These are phyloP conservation scores for Patella vulgata DNA, from an alignment of 1,140 invertebrate genomes.

Conservation along the genomic window DNA sequence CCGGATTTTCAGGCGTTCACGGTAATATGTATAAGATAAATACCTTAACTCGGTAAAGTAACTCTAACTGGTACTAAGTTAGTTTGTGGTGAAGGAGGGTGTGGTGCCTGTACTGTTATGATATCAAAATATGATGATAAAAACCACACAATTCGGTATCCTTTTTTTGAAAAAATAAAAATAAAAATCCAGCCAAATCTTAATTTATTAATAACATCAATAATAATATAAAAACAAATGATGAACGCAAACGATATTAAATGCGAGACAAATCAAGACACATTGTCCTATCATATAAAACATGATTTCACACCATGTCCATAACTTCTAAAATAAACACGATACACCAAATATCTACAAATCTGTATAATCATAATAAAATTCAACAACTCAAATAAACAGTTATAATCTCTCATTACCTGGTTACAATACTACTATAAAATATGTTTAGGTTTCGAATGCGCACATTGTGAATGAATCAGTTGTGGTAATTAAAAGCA, in stretches of 20 bases:
- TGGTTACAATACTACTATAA: too few relatives aligned
- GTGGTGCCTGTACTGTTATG: too few relatives aligned
- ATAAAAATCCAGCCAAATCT: background rate
- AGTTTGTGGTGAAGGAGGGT: slow-evolving; percentile 81
- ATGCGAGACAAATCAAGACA: too few relatives aligned
- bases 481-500: too few relatives aligned
- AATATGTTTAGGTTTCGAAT: too few relatives aligned
- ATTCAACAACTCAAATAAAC: too few relatives aligned
- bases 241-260: background rate
- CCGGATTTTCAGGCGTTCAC: background rate
- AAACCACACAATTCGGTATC: slow-evolving; percentile 34
- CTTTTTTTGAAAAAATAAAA: slow-evolving; percentile 19
- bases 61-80: slow-evolving; percentile 80
- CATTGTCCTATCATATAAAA: too few relatives aligned
- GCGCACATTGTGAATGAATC: too few relatives aligned
- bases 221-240: background rate
- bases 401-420: too few relatives aligned
- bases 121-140: slow-evolving; percentile 65
- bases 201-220: background rate
- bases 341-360: background rate
- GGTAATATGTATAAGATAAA: slow-evolving; percentile 5
- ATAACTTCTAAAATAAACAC: background rate
- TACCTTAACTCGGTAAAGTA: slow-evolving; percentile 45
- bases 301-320: background rate
- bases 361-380: too few relatives aligned